These are phyloP conservation scores for Arge pagana DNA, from an alignment of 2,888 invertebrate genomes.

Conservation along the genomic window DNA sequence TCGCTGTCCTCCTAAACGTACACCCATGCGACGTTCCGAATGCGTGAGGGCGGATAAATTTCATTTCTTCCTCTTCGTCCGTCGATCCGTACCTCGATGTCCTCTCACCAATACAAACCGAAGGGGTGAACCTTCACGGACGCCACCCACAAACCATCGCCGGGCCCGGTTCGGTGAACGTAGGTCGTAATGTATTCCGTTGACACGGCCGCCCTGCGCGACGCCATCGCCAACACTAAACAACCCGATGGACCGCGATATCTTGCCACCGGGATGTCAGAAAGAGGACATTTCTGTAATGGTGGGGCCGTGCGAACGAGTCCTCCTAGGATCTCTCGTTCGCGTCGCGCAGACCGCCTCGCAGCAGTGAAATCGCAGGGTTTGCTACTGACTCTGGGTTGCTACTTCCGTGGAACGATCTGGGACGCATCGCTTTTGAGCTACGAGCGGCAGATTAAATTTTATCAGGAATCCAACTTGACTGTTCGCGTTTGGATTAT, in stretches of 20 bases:
- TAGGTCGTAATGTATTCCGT: slow-evolving; percentile 50
- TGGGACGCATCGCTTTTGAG: no score
- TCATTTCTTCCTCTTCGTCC: slow-evolving; percentile 3
- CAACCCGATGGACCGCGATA: slow-evolving; percentile 53
- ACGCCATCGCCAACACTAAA: slow-evolving; percentile 52
- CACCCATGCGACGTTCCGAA: slow-evolving; percentile 5
- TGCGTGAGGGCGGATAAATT: slow-evolving; percentile 1
- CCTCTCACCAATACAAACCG: slow-evolving; percentile 13
- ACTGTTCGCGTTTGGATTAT: slow-evolving; percentile 3
- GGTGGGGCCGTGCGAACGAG: slow-evolving; percentile 33
- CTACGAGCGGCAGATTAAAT: no score
- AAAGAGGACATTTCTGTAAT: slow-evolving; percentile 15
- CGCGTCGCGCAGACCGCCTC: no score
- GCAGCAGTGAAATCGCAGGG: no score
- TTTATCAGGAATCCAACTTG: no score
- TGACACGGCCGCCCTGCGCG: slow-evolving; percentile 52
- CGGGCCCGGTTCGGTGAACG: slow-evolving; percentile 36
- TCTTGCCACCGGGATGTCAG: slow-evolving; percentile 49
- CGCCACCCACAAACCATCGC: slow-evolving; percentile 13
- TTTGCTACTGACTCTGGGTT: no score
- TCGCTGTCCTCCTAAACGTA: no score
- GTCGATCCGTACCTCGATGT: not conserved
- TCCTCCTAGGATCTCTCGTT: slow-evolving; percentile 26
- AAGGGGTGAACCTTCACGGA: slow-evolving; percentile 10
- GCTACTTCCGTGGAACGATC: no score